A percentile compares a stretch with the other conserved stretches of the same genome.
phyloP scores from a whole-genome alignment of 1,140 invertebrate species.

The Scylla paramamosain region DNA sequence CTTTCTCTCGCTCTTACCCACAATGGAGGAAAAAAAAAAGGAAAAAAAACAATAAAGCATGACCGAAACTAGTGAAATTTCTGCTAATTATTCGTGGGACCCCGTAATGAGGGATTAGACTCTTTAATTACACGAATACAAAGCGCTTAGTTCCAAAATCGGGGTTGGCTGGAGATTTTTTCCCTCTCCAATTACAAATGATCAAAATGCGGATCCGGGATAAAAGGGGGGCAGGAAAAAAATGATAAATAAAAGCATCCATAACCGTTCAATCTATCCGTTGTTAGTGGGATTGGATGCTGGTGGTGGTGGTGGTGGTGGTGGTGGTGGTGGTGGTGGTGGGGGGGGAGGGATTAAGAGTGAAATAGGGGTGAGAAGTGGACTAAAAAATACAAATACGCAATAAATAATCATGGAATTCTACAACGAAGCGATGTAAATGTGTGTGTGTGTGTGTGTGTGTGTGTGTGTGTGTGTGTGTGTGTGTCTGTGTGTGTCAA shows the following conservation, averaged over 20 bases:
- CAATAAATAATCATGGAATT: too few species aligned
- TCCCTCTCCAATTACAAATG: not conserved
- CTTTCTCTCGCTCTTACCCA: not conserved
- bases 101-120: not conserved
- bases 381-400: too few species aligned
- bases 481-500: conserved; percentile 8
- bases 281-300: too few species aligned
- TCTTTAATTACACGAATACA: not conserved
- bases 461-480: conserved; percentile 44
- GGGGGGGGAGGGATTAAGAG: too few species aligned
- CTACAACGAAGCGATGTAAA: not conserved
- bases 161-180: not conserved
- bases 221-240: too few species aligned
- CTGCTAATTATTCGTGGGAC: not conserved
- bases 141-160: not conserved
- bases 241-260: not conserved
- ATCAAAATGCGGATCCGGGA: not conserved
- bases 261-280: not conserved
- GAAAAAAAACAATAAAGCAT: not conserved
- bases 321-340: too few species aligned
- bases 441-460: not conserved
- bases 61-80: not conserved
- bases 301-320: too few species aligned
- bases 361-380: too few species aligned
- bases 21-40: too few species aligned